phyloP scores from a whole-genome alignment of 2,888 invertebrate genomes.

The Nipponacmea schrenckii region DNA sequence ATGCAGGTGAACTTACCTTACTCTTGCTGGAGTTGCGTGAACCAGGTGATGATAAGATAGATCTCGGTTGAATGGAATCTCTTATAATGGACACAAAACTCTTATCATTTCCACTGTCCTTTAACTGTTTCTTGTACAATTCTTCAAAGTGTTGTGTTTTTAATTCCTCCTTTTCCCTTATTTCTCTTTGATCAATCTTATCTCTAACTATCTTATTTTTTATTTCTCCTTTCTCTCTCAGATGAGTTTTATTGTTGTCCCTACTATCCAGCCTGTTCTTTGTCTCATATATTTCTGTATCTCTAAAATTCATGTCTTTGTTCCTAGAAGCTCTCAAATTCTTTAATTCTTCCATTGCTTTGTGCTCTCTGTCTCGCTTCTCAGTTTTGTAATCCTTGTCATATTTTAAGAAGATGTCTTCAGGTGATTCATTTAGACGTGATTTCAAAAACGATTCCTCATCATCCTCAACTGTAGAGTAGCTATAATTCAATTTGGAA shows the following conservation, averaged over 20 bases:
- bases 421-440: background rate
- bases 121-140: background rate
- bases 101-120: background rate
- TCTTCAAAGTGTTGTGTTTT: background rate
- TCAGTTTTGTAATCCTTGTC: conserved; percentile 17
- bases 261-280: background rate
- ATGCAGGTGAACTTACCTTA: conserved; percentile 5
- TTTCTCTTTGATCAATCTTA: background rate
- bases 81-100: background rate
- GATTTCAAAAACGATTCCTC: conserved; percentile 22
- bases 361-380: background rate
- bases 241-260: background rate
- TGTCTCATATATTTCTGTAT: background rate
- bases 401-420: background rate
- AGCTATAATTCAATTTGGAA: conserved; percentile 43
- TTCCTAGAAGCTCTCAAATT: background rate
- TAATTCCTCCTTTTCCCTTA: background rate
- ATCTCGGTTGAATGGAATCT: conserved; percentile 1
- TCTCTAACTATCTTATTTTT: background rate
- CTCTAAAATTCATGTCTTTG: background rate
- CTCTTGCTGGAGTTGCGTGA: conserved; percentile 3
- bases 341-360: background rate
- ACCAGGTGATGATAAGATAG: background rate
- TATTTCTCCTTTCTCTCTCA: background rate
- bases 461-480: conserved; percentile 43